phyloP scores from a whole-genome alignment of 2,113 vertebrate genomes.

The Cichladusa arquata region DNA sequence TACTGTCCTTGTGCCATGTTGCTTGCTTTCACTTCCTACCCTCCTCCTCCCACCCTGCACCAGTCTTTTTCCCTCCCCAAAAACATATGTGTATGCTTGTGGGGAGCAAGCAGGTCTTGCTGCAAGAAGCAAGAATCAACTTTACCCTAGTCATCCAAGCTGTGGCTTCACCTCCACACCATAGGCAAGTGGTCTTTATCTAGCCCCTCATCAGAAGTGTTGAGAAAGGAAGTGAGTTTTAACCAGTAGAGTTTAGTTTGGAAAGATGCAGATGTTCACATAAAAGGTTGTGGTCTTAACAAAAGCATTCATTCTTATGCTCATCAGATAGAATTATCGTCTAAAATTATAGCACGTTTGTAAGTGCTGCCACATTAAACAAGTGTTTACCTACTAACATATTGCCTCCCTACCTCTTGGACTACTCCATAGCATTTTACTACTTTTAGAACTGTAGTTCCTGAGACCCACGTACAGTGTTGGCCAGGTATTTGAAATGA shows the following conservation, averaged over 20 bases:
- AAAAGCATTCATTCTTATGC: not conserved
- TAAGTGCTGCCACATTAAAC: not conserved
- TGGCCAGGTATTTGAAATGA: not conserved
- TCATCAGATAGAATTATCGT: not conserved
- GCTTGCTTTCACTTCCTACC: not conserved
- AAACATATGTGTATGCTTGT: too few relatives aligned
- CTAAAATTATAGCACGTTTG: not conserved
- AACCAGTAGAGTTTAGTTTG: not conserved
- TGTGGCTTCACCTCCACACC: not conserved
- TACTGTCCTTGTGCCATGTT: not conserved
- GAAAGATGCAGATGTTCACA: not conserved
- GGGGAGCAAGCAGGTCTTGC: not conserved
- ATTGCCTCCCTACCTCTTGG: not conserved
- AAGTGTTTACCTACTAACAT: not conserved
- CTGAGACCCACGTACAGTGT: not conserved
- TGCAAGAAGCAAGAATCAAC: not conserved
- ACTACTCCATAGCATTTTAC: not conserved
- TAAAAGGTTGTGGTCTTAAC: not conserved
- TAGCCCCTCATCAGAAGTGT: not conserved
- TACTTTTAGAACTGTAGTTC: not conserved
- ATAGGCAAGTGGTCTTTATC: not conserved
- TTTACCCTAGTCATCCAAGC: not conserved
- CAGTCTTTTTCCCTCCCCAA: not conserved
- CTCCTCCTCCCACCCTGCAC: rapidly evolving
- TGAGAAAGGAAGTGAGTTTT: not conserved